These are phyloP conservation scores for Ceuthmochares aereus DNA, from an alignment of 2,113 vertebrate genomes.

Conservation along the genomic window DNA sequence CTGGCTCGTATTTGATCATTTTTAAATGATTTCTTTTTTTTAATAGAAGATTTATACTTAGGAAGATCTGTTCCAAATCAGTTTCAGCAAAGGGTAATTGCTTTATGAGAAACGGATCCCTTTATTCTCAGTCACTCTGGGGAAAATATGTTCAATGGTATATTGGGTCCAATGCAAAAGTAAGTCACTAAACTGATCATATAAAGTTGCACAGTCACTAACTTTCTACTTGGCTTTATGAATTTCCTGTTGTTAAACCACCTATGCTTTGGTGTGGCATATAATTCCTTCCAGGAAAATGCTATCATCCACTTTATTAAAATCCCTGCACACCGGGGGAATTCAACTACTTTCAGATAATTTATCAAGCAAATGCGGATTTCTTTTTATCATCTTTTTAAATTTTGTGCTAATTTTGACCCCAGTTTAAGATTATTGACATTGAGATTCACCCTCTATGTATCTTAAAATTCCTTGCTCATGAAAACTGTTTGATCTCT, in stretches of 20 bases:
- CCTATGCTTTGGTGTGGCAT: not conserved
- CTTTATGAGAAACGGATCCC: not conserved
- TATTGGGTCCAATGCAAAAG: not conserved
- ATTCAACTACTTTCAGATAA: not conserved
- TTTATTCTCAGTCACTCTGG: not conserved
- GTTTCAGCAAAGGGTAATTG: not conserved
- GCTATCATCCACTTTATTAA: not conserved
- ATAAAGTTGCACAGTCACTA: not conserved
- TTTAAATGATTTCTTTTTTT: not conserved
- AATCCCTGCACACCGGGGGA: not conserved
- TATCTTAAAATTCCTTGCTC: conserved; percentile 25
- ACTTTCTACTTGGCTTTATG: not conserved
- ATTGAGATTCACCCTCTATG: not conserved
- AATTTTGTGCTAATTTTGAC: conserved; percentile 36
- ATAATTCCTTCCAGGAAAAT: not conserved
- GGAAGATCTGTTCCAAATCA: not conserved
- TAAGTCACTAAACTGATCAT: not conserved
- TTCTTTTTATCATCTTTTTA: not conserved
- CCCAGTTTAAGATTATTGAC: not conserved
- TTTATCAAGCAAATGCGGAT: not conserved
- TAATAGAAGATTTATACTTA: not conserved
- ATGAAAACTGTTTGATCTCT: conserved; percentile 35
- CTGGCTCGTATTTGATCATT: not conserved
- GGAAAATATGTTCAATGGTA: not conserved
- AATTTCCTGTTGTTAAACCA: not conserved